Conservation (phyloP, 92 coral and sea anemone genomes). For the Epizoanthus rinbou region DNA sequence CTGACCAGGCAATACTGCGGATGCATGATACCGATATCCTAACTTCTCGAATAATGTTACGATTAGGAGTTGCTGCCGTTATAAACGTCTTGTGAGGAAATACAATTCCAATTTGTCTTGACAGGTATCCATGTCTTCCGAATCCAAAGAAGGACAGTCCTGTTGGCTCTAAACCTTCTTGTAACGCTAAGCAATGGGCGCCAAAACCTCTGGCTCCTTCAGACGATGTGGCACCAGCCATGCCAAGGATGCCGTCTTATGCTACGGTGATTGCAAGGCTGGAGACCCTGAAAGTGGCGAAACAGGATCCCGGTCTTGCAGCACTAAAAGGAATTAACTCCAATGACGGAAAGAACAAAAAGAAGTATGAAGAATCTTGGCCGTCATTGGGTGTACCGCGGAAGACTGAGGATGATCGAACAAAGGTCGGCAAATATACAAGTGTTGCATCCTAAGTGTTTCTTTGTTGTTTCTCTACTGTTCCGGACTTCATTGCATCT, state of each 20-base stretch:
- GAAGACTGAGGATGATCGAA: background rate
- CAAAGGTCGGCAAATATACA: background rate
- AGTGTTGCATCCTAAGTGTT: background rate
- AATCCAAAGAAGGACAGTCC: background rate
- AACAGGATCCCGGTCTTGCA: background rate
- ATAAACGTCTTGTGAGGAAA: too few species aligned
- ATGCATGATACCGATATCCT: too few species aligned
- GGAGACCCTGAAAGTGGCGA: background rate
- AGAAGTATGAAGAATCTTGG: constrained; percentile 45
- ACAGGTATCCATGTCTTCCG: background rate
- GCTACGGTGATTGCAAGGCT: constrained; percentile 3
- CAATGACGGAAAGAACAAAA: background rate
- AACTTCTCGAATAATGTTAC: too few species aligned
- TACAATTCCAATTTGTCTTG: background rate
- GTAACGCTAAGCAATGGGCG: background rate
- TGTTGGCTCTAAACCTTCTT: background rate
- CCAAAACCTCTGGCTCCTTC: background rate
- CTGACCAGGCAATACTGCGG: too few species aligned
- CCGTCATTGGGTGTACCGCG: constrained; percentile 41
- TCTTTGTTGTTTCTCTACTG: too few species aligned
- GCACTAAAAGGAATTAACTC: constrained; percentile 24
- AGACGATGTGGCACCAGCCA: background rate
- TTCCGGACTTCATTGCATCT: too few species aligned
- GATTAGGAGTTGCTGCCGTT: too few species aligned
- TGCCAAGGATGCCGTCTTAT: background rate